phyloP scores from a whole-genome alignment of 2,797 vertebrate genomes.

The Melanotaenia parkinsoni region DNA sequence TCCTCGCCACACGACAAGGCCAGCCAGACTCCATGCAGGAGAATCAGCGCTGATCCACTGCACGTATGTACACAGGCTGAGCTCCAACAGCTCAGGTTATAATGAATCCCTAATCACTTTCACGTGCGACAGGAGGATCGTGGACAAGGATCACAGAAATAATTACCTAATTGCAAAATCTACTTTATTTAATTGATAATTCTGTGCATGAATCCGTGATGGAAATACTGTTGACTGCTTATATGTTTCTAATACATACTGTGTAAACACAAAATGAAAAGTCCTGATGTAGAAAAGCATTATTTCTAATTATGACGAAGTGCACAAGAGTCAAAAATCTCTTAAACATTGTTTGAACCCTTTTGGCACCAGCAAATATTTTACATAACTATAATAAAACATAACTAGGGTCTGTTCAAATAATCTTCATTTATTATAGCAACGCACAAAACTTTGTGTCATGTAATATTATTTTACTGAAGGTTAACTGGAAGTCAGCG shows the following conservation, averaged over 20 bases:
- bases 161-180: not conserved
- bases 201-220: not conserved
- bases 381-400: no score
- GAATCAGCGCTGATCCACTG: slow-evolving; percentile 67
- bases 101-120: slow-evolving; percentile 57
- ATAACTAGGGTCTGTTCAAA: not conserved
- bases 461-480: not conserved
- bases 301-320: not conserved
- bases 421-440: not conserved
- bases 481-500: not conserved
- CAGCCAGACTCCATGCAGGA: slow-evolving; percentile 67
- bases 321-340: not conserved
- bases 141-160: slow-evolving; percentile 15
- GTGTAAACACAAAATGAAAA: not conserved
- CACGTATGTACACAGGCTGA: slow-evolving; percentile 56
- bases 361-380: not conserved
- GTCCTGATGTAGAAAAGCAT: not conserved
- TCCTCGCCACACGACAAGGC: slow-evolving; percentile 66
- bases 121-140: slow-evolving; percentile 30
- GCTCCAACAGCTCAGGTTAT: slow-evolving; percentile 44
- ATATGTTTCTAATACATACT: not conserved
- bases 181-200: not conserved
- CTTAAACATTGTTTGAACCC: no score
- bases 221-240: not conserved
- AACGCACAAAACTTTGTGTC: not conserved